These are phyloP conservation scores for Macrotus californicus DNA, from an alignment of 2,113 vertebrate genomes.

Conservation along the genomic window DNA sequence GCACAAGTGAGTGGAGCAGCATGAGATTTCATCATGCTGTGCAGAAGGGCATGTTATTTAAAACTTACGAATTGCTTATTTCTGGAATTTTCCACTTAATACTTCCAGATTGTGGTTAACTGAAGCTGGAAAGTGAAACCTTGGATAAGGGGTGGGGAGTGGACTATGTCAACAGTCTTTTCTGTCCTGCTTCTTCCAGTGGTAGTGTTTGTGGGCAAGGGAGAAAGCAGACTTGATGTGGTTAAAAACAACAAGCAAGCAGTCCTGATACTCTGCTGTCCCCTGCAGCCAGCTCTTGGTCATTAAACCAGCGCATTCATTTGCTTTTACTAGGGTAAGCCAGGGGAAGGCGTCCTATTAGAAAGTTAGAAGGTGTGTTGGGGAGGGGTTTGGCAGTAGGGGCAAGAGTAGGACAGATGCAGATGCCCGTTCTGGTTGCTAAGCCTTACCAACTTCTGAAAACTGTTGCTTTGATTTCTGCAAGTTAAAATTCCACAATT, in stretches of 20 bases:
- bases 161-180: neutral
- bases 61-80: neutral
- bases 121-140: neutral
- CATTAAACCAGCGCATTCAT: neutral
- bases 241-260: neutral
- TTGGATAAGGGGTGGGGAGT: neutral
- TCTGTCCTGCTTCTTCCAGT: neutral
- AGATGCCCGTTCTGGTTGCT: neutral
- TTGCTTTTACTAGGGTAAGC: constrained; percentile 27
- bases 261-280: neutral
- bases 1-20: neutral
- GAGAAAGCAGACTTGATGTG: neutral
- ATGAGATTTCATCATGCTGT: neutral
- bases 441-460: neutral
- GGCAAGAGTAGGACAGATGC: neutral
- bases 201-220: neutral
- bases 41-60: neutral
- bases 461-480: neutral
- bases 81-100: neutral
- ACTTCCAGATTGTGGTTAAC: neutral
- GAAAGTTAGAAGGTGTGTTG: neutral
- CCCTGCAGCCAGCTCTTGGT: neutral
- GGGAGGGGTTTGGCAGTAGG: neutral
- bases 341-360: neutral
- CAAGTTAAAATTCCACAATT: neutral